Percentiles rank a stretch among this genome's conserved stretches.
Conservation (phyloP, 2,113 vertebrate species). For the Sapayoa aenigma region DNA sequence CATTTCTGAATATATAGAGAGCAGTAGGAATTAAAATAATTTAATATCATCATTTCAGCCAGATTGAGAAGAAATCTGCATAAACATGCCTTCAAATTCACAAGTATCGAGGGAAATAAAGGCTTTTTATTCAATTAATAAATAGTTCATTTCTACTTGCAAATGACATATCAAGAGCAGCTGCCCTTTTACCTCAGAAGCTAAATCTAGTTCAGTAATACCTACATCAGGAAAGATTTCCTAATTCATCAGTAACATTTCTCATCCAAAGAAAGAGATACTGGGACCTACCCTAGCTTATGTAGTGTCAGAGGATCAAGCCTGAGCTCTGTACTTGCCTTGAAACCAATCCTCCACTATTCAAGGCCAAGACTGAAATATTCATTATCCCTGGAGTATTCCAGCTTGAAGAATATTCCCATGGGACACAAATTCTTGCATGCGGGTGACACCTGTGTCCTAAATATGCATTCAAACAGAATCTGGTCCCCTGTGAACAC, state of each 20-base stretch:
- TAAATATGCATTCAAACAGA: neutral
- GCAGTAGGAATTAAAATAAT: neutral
- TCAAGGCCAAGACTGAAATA: neutral
- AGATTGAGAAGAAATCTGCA: neutral
- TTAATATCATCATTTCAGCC: neutral
- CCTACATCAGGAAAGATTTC: neutral
- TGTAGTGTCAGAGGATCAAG: neutral
- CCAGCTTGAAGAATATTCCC: neutral
- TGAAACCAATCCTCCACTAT: neutral
- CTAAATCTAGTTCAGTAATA: neutral
- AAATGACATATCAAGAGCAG: neutral
- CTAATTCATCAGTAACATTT: neutral
- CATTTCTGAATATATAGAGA: neutral
- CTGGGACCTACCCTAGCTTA: fast-evolving
- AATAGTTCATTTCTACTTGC: neutral
- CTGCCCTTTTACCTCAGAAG: neutral
- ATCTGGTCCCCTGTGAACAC: neutral
- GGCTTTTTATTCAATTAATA: neutral
- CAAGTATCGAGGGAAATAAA: neutral
- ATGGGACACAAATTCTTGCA: neutral
- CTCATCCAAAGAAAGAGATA: neutral
- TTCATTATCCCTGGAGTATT: neutral
- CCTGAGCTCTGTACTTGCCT: neutral
- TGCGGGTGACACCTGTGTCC: neutral
- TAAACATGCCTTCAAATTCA: neutral